A percentile compares a stretch with the other conserved stretches of the same genome.
phyloP scores from a whole-genome alignment of 2,888 invertebrate genomes.

The Cephus nigrinus region DNA sequence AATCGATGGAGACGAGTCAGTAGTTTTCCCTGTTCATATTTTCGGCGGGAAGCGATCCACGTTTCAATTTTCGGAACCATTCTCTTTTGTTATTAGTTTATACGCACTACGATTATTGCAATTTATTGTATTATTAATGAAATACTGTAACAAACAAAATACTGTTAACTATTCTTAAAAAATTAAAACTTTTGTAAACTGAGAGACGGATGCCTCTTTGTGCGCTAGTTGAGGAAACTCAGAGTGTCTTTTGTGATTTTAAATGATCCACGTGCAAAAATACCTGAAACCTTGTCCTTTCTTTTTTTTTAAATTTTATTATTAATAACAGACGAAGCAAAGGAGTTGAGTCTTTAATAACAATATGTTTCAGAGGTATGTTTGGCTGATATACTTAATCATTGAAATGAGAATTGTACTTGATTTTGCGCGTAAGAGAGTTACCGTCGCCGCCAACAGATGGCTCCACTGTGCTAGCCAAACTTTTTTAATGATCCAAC shows the following conservation, averaged over 20 bases:
- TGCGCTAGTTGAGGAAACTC: neutral
- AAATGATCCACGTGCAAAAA: neutral
- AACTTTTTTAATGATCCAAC: neutral
- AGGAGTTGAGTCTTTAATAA: neutral
- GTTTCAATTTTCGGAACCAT: constrained; percentile 41
- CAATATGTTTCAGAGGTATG: neutral
- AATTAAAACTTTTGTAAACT: constrained; percentile 66
- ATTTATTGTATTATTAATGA: constrained; percentile 63
- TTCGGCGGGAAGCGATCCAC: constrained; percentile 6
- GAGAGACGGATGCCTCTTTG: constrained; percentile 27
- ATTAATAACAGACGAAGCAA: neutral
- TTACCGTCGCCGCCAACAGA: neutral
- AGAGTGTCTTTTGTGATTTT: neutral
- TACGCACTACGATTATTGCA: constrained; percentile 62
- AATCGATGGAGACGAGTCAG: neutral
- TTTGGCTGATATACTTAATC: neutral
- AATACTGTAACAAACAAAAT: constrained; percentile 64
- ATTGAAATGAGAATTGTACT: neutral
- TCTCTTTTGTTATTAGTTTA: constrained; percentile 61
- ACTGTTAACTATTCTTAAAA: constrained; percentile 66
- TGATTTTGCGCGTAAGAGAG: neutral
- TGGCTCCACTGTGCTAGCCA: neutral
- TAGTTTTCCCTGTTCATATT: neutral
- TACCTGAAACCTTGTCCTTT: neutral
- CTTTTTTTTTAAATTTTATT: neutral